phyloP scores from a whole-genome alignment of 2,113 vertebrate species.

The Pagrus major region DNA sequence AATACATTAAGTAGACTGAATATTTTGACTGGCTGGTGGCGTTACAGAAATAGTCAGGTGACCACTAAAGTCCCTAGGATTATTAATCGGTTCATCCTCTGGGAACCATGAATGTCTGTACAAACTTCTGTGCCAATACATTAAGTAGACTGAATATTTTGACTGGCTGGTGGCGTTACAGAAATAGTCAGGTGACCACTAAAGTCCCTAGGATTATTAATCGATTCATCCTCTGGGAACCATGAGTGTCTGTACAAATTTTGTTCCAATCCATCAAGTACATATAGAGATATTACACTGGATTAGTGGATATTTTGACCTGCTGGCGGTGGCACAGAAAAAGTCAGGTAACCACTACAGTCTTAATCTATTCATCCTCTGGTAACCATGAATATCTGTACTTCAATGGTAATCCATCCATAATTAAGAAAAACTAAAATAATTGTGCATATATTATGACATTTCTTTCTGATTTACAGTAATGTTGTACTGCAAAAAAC shows the following conservation, averaged over 20 bases:
- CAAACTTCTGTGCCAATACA: neutral
- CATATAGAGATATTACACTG: too few relatives aligned
- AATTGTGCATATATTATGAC: neutral
- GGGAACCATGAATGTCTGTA: neutral
- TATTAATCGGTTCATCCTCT: neutral
- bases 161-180: neutral
- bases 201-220: neutral
- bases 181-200: neutral
- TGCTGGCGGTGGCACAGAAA: neutral
- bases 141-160: neutral
- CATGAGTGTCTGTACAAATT: neutral
- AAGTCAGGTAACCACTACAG: neutral
- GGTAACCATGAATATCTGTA: neutral
- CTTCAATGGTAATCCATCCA: neutral
- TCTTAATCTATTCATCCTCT: neutral
- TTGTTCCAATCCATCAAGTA: neutral
- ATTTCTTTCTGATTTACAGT: too few relatives aligned
- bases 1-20: neutral
- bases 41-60: neutral
- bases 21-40: neutral
- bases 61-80: neutral
- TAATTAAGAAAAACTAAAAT: neutral
- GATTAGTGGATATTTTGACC: neutral
- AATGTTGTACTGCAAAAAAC: neutral
- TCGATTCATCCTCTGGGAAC: neutral